phyloP scores from a whole-genome alignment of 2,888 invertebrate species.

The Leucophenga maculata region DNA sequence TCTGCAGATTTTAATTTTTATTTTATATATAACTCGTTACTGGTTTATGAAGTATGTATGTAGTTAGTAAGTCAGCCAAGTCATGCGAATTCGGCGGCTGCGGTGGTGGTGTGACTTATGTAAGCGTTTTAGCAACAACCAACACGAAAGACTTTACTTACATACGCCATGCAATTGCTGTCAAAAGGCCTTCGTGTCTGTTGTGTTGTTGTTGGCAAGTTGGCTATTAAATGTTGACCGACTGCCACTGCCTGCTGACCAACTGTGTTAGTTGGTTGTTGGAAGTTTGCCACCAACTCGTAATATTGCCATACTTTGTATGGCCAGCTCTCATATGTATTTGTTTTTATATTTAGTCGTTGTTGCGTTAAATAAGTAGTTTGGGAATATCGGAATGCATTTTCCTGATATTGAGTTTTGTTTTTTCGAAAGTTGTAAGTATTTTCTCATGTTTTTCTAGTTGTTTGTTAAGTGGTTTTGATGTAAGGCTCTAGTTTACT shows the following conservation, averaged over 20 bases:
- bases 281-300: background rate
- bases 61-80: too few species aligned
- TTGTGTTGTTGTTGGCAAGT: background rate
- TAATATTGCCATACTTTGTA: conserved; percentile 7
- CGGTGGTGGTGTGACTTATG: too few species aligned
- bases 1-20: background rate
- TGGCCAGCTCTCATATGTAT: background rate
- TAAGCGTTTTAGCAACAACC: too few species aligned
- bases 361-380: background rate
- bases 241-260: conserved; percentile 8
- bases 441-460: conserved; percentile 39
- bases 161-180: background rate
- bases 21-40: too few species aligned
- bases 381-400: too few species aligned
- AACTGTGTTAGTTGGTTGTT: background rate
- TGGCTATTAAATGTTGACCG: background rate
- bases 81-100: too few species aligned
- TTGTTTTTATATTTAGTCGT: background rate
- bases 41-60: too few species aligned
- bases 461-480: conserved; percentile 54
- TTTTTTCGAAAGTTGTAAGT: conserved; percentile 17
- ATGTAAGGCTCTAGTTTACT: conserved; percentile 25
- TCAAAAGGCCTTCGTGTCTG: conserved; percentile 10
- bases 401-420: too few species aligned
- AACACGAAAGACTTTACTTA: too few species aligned